Evolutionary conservation across 2,888 invertebrate genomes (phyloP), one percentile per base, ranked within the genome.

Genomic region (Himalopsyche kuldschensis): DNA sequence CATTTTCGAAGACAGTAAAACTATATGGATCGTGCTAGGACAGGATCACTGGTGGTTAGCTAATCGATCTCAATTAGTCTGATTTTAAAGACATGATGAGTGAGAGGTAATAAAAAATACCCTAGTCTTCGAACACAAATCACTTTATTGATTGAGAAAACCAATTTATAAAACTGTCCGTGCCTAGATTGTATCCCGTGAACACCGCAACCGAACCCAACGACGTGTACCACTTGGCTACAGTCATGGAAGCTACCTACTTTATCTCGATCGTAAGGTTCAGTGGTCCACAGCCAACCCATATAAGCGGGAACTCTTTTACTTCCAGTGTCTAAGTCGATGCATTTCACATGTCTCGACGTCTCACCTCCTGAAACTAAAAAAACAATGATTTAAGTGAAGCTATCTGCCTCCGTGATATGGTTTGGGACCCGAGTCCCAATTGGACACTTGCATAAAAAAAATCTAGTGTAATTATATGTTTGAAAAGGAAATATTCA

Each of bases 231-330:
- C 20, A 1, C 5, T 24, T 20, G 20, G 55, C 55, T 41, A 55
- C 0, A 20, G n/a, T 55, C 3, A 0, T 20, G 2, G 5, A n/a
- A 55, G 20, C 20, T 55, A 55, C 55, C 24, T 20, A 55, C 55
- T 55, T 55, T 55, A 8, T 55, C 20, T 20, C 1, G n/a, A 55
- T 55, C 55, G 4, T 20, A 55, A 20, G 10, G 10, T 20, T 55
- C 75, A 35, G 27, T 30, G 15, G 46, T 94, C 95, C 95, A 95
- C 35, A 94, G 88, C 95, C 95, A 95, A 0, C 95, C 95, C 94
- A 94, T 94, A 75, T 91, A 89, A 0, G 91, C 89, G 0, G 95
- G 95, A 0, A 95, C 94, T 41, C 81, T 94, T 35, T n/a, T n/a
- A n/a, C 41, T 78, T 55, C 35, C 41, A 11, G 15, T 55, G 5